Evolutionary conservation across 2,888 invertebrate genomes (phyloP).

Genomic region (Platypus cylindrus): DNA sequence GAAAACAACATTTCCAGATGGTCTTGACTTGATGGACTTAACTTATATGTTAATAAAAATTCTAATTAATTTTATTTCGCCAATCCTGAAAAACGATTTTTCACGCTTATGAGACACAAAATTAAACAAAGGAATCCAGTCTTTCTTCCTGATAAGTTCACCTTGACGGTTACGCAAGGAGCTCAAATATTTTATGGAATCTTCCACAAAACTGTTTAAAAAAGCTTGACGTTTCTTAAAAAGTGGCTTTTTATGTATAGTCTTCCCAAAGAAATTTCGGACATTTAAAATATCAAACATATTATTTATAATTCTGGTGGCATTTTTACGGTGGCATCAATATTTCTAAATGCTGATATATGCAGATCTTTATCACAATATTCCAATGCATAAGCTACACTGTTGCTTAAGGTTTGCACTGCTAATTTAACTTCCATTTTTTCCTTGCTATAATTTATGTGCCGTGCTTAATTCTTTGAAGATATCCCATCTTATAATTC

Average conservation of each 20-base stretch:
- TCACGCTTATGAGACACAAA: no score
- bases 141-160: slow-evolving; percentile 11
- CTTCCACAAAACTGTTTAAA: slow-evolving; percentile 5
- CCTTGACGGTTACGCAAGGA: slow-evolving; percentile 3
- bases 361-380: slow-evolving; percentile 10
- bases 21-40: slow-evolving; percentile 14
- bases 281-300: slow-evolving; percentile 14
- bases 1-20: slow-evolving; percentile 16
- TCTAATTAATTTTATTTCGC: no score
- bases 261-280: slow-evolving; percentile 9
- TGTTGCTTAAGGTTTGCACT: slow-evolving; percentile 9
- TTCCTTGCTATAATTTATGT: slow-evolving; percentile 8
- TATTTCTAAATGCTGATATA: slow-evolving; percentile 9
- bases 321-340: slow-evolving; percentile 8
- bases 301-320: slow-evolving; percentile 11
- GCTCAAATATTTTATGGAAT: slow-evolving; percentile 5
- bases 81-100: no score
- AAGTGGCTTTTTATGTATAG: slow-evolving; percentile 8
- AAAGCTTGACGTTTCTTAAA: slow-evolving; percentile 4
- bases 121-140: slow-evolving; percentile 14
- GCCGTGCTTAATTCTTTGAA: slow-evolving; percentile 9
- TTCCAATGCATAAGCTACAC: slow-evolving; percentile 11
- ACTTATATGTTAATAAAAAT: slow-evolving; percentile 7
- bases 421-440: slow-evolving; percentile 10
- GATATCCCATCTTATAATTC: slow-evolving; percentile 14